Base-by-base conservation (phyloP, 2,888 invertebrate genomes). In the Caenorhabditis sp. region DNA sequence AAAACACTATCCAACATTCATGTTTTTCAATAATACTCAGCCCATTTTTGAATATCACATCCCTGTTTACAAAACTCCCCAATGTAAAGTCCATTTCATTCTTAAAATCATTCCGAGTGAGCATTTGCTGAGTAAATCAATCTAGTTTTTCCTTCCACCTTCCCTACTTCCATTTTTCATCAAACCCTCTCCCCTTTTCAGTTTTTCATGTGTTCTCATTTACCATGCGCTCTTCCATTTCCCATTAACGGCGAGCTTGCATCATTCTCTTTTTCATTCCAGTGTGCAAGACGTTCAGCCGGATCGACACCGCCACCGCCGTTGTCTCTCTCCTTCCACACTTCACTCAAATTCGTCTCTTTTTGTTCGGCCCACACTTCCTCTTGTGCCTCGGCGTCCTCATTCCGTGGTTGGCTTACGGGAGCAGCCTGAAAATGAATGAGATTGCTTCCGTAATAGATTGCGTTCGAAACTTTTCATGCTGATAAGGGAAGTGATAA, bases 241-340 rank as follows among this genome's bases (percentile, higher is more conserved):
- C 76, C 76, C 72, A 81, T 74, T 58, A 84, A 59, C 6, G 84
- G 84, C 12, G 80, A 81, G 38, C 75, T 86, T 35, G 82, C 86
- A 69, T 81, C 79, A 69, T 74, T 61, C 28, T 84, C 84, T 68
- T 74, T 69, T 24, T 77, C 76, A 35, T 73, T 81, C 87, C 88
- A 88, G 59, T 86, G 87, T 3, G 86, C 88, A 58, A 88, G 66
- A 70, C 87, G 69, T 72, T 88, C 88, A 16, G 87, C 89, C 19
- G 80, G 82, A 51, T 86, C 84, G 47, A 47, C 47, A n/a, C n/a
- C n/a, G 47, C n/a, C 47, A 19, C 47, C 47, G 47, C 7, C 19
- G 6, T 59, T 66, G 19, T 86, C 86, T 69, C 83, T 74, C 28
- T 87, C 85, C 28, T 79, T 84, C 87, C 87, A 87, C n/a, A 86